A percentile compares a stretch with the other conserved stretches of the same genome.
phyloP scores from a whole-genome alignment of 2,113 vertebrate genomes.

The Ochotona curzoniae region DNA sequence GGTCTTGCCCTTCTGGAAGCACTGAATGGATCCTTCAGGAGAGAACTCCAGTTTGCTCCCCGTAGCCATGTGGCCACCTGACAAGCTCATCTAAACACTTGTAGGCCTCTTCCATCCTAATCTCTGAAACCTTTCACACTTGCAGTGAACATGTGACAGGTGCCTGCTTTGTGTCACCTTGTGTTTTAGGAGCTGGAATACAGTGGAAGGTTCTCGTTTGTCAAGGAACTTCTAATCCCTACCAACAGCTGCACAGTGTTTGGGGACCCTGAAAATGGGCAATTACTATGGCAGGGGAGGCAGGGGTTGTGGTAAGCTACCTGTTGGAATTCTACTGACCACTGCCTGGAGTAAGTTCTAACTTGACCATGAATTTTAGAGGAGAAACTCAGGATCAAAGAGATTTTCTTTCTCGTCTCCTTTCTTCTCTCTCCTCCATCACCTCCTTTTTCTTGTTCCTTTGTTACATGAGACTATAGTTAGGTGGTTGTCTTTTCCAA shows the following conservation, averaged over 20 bases:
- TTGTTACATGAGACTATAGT: background rate
- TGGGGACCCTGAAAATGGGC: background rate
- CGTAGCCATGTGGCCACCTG: rapidly evolving
- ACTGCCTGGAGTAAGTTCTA: background rate
- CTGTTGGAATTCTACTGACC: background rate
- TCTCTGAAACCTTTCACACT: background rate
- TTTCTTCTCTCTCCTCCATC: background rate
- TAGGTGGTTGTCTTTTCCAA: background rate
- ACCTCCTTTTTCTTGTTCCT: background rate
- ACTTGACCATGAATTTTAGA: background rate
- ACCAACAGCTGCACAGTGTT: background rate
- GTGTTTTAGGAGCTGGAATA: background rate
- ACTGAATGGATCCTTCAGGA: background rate
- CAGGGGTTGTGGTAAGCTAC: too few relatives aligned
- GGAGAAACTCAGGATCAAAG: background rate
- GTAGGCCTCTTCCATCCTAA: rapidly evolving
- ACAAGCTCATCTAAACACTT: background rate
- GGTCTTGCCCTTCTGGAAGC: background rate
- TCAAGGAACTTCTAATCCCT: background rate
- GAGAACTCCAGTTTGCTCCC: background rate
- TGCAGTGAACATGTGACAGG: background rate
- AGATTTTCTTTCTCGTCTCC: background rate
- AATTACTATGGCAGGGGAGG: rapidly evolving
- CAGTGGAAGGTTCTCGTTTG: background rate
- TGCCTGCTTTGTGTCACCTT: background rate